Evolutionary conservation across 2,888 invertebrate genomes (phyloP).

Genomic region (Eupelmus urozonus): DNA sequence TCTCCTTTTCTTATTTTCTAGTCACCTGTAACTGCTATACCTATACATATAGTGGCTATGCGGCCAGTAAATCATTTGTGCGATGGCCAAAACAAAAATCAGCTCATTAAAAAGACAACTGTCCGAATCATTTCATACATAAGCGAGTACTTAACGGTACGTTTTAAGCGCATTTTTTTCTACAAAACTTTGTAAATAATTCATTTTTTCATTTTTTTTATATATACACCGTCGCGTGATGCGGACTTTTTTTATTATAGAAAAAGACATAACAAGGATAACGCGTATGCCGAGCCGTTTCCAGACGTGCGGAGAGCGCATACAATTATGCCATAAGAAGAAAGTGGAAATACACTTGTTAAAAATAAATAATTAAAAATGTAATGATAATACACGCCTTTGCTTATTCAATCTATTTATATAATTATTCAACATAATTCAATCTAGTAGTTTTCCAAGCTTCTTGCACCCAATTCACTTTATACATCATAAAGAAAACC

Average conservation of each 20-base stretch:
- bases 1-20: slow-evolving; percentile 42
- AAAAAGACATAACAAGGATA: not conserved
- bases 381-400: slow-evolving; percentile 26
- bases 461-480: too few relatives aligned
- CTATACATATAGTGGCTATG: slow-evolving; percentile 17
- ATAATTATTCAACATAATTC: not conserved
- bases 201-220: not conserved
- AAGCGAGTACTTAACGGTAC: not conserved
- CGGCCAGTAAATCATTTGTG: slow-evolving; percentile 32
- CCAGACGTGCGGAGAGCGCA: slow-evolving; percentile 34
- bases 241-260: slow-evolving; percentile 13
- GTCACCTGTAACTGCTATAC: slow-evolving; percentile 31
- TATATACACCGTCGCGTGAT: slow-evolving; percentile 17
- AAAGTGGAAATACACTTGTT: slow-evolving; percentile 55
- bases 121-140: slow-evolving; percentile 3
- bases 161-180: not conserved
- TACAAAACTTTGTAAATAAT: slow-evolving; percentile 48
- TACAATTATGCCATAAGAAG: slow-evolving; percentile 44
- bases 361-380: slow-evolving; percentile 47
- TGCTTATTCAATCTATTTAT: slow-evolving; percentile 12
- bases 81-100: slow-evolving; percentile 15
- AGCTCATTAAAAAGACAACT: slow-evolving; percentile 23
- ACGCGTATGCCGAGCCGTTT: slow-evolving; percentile 29
- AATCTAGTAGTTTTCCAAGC: too few relatives aligned
- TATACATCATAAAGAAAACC: too few relatives aligned